Evolutionary conservation across 2,888 invertebrate genomes (phyloP), one percentile per base, ranked within the genome.

Genomic region (Andrena dorsata): DNA sequence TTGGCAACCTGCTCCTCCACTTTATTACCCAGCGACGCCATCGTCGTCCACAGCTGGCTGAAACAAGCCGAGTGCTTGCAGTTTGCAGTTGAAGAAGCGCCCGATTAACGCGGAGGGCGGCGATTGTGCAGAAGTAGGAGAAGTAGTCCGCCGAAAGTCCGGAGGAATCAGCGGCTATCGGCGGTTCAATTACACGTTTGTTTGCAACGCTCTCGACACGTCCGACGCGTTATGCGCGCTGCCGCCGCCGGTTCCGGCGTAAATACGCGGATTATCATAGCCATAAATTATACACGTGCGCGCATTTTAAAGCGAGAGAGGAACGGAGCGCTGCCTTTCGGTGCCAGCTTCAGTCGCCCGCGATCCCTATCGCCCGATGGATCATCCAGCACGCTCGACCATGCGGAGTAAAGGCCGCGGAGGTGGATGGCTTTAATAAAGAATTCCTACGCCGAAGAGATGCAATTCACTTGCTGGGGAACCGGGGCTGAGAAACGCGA

Each of bases 41-140:
- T 90, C 73, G 87, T 88, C 82, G 87, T 88, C 79, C 84, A 79
- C 78, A 75, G 80, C 82, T 79, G 63, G 72, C 88, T 84, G 77
- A 30, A 83, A 85, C 72, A n/a, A 26, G 26, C 47, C 47, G 16
- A 56, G 58, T 8, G 16, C 32, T 56, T 56, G 8, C n/a, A 32
- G 58, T 63, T 63, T 56, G 1, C 65, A 28, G 20, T 72, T 71
- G 47, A 70, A 66, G n/a, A 76, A 64, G 7, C 7, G 0, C 10
- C 2, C 65, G 65, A 60, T 60, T 4, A 41, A 28, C 1, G 53
- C 1, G 16, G 35, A 1, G 10, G 4, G 28, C n/a, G n/a, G 49
- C 61, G 49, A 61, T 23, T 10, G 1, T 0, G 3, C 13, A 20
- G 20, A 35, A 47, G 49, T 6, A 49, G 41, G 41, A 13, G 41